These are phyloP conservation scores for Aporophyla lueneburgensis DNA, from an alignment of 2,888 invertebrate species.

Conservation along the genomic window DNA sequence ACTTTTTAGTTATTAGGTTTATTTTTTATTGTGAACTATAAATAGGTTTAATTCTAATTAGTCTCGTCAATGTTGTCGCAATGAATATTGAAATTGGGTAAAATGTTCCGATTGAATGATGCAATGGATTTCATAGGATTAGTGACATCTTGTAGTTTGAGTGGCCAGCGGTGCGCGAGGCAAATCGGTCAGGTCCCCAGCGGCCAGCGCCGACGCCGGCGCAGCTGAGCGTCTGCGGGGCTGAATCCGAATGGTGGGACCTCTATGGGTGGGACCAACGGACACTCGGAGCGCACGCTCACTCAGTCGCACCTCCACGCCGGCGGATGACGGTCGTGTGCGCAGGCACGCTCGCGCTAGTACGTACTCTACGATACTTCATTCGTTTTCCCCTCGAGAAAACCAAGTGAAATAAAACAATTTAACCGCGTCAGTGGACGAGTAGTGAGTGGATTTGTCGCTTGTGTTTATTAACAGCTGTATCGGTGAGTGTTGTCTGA, in stretches of 20 bases:
- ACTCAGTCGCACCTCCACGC: slow-evolving; percentile 75
- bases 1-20: neutral
- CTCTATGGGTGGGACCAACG: slow-evolving; percentile 79
- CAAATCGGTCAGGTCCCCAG: slow-evolving; percentile 81
- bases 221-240: slow-evolving; percentile 58
- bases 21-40: neutral
- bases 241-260: slow-evolving; percentile 71
- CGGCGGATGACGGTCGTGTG: slow-evolving; percentile 42
- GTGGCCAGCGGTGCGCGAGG: slow-evolving; percentile 65
- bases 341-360: slow-evolving; percentile 26
- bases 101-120: slow-evolving; percentile 51
- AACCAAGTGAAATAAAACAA: slow-evolving; percentile 85
- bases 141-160: slow-evolving; percentile 69
- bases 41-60: slow-evolving; percentile 35
- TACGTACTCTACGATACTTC: slow-evolving; percentile 76
- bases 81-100: slow-evolving; percentile 35
- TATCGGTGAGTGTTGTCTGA: slow-evolving; percentile 75
- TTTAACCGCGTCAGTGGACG: slow-evolving; percentile 69
- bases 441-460: slow-evolving; percentile 79
- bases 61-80: neutral
- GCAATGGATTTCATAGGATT: slow-evolving; percentile 66
- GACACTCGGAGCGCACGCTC: slow-evolving; percentile 42
- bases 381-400: slow-evolving; percentile 86
- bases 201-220: slow-evolving; percentile 59
- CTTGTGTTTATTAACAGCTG: slow-evolving; percentile 66